Evolutionary conservation across 2,797 vertebrate genomes (phyloP), one percentile per base, ranked within the genome.

Genomic region (Artibeus jamaicensis): DNA sequence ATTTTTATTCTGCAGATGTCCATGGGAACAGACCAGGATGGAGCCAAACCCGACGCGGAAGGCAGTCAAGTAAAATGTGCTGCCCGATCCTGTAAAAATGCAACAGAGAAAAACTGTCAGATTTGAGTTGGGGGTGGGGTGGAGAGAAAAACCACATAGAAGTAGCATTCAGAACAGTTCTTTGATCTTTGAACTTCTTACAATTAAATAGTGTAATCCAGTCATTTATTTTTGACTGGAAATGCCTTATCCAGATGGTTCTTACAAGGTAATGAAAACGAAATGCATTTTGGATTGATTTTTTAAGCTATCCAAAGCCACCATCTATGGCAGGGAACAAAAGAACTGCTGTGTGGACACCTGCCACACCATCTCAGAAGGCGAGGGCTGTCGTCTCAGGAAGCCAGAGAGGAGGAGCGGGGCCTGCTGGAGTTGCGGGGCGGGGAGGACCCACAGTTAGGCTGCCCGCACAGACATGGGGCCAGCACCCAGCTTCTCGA

Each of bases 151-250:
- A 55, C n/a, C n/a, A 44, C 57, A 88, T 59, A 68, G 16, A 65
- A 90, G 82, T 7, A 77, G 68, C 59, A 81, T 93, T 93, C 78
- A 57, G 26, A 85, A 76, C 5, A 70, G 78, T 21, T 65, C 62
- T 86, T 46, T 88, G 85, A 74, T 82, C 44, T 89, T 86, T 89
- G 87, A 81, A 68, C 9, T 71, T 62, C 71, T 70, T 50, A 6
- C 46, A 53, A 91, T 44, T 78, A 34, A 73, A 14, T 88, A 37
- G 71, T 44, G 42, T 82, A 32, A 39, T n/a, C 71, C 6, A 37
- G 21, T 90, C 57, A 94, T 62, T 93, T 76, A 65, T 44, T 82
- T 96, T 91, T 93, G 22, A 92, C 62, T 21, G 19, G 70, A 71
- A 55, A 39, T 48, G 42, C 22, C 74, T 90, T 73, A 24, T 90